phyloP scores from a whole-genome alignment of 2,113 vertebrate genomes.

The Pachypanchax playfairii region DNA sequence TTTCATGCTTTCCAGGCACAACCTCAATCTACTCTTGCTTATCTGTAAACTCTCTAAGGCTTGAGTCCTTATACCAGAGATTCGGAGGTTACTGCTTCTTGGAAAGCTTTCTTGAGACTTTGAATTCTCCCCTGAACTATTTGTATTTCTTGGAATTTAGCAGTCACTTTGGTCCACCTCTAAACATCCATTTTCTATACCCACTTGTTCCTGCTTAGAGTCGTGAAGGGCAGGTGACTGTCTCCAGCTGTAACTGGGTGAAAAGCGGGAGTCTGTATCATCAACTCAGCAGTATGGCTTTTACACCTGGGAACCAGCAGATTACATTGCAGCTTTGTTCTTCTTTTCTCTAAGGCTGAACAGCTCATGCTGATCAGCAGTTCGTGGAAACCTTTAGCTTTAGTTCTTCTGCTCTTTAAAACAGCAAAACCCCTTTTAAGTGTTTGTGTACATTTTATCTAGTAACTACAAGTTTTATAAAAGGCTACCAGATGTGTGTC shows the following conservation, averaged over 20 bases:
- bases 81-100: conserved; percentile 3
- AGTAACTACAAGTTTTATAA: too few species aligned
- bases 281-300: neutral
- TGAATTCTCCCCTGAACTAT: neutral
- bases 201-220: too few species aligned
- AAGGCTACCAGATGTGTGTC: too few species aligned
- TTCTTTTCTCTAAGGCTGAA: neutral
- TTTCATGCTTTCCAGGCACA: conserved; percentile 16
- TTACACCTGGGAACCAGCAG: neutral
- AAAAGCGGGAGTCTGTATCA: neutral
- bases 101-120: neutral
- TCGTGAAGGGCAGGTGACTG: neutral
- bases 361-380: neutral
- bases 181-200: neutral
- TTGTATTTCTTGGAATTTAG: neutral
- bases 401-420: too few species aligned
- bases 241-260: neutral
- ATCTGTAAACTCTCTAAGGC: conserved; percentile 15
- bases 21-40: conserved; percentile 7
- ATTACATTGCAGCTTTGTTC: neutral
- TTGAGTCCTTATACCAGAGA: conserved; percentile 6
- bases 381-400: neutral
- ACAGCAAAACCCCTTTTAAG: too few species aligned
- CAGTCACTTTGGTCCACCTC: neutral
- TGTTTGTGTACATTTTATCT: too few species aligned